Conservation (phyloP, 1,140 invertebrate species). For the Sminthurinus signatus region DNA sequence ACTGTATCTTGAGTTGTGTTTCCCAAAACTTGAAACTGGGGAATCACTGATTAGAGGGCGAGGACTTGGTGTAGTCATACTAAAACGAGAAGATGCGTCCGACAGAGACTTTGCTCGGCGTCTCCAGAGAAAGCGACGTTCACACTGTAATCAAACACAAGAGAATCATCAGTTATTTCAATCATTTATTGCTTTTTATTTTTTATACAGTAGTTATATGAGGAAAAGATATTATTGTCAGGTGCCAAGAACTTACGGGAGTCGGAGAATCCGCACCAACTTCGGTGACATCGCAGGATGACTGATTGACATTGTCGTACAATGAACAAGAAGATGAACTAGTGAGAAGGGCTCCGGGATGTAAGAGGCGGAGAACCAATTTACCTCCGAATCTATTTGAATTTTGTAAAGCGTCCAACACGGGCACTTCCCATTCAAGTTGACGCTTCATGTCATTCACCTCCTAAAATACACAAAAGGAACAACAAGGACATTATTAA, state of each 20-base stretch:
- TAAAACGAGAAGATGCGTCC: background rate
- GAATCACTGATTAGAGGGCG: constrained; percentile 11
- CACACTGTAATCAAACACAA: background rate
- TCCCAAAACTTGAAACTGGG: constrained; percentile 10
- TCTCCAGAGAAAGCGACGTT: background rate
- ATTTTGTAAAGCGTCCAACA: constrained; percentile 17
- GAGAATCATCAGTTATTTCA: background rate
- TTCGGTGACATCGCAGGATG: background rate
- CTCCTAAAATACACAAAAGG: no score
- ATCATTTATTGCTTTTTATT: background rate
- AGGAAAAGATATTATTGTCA: background rate
- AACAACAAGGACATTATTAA: constrained; percentile 16
- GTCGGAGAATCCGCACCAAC: background rate
- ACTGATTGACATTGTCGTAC: constrained; percentile 27
- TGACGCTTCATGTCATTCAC: constrained; percentile 25
- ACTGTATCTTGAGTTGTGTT: constrained; percentile 10
- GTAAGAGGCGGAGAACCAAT: background rate
- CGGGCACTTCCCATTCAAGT: constrained; percentile 21
- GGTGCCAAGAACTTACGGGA: background rate
- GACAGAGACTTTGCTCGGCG: constrained; percentile 11
- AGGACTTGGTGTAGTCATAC: constrained; percentile 2
- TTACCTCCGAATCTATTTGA: constrained; percentile 14
- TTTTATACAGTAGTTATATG: background rate
- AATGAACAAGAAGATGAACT: constrained; percentile 21
- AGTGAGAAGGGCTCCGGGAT: background rate